These are phyloP conservation scores for Halocynthia aurantium DNA, from an alignment of 23 tunicate genomes.

Conservation along the genomic window DNA sequence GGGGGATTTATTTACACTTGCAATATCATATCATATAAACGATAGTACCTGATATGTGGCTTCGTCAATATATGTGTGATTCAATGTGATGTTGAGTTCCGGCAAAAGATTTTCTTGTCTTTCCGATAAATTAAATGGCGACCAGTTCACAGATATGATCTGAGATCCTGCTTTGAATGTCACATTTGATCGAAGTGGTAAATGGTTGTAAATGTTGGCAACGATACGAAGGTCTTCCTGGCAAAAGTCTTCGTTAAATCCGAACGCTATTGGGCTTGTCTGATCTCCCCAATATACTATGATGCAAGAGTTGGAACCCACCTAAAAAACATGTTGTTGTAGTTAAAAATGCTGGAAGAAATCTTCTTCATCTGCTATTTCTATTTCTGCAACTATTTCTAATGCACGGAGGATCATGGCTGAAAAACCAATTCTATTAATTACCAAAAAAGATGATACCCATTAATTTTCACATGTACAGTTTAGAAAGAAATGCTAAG, in stretches of 20 bases:
- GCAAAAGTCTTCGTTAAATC: conserved; percentile 18
- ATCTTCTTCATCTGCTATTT: background rate
- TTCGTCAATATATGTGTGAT: conserved; percentile 13
- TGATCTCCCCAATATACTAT: conserved; percentile 23
- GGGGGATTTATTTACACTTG: no score
- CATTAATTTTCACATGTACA: background rate
- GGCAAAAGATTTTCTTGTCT: background rate
- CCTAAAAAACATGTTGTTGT: conserved; percentile 6
- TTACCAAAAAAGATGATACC: no score
- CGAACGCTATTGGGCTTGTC: conserved; percentile 8
- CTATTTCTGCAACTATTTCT: no score
- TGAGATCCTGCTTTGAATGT: background rate
- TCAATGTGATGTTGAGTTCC: background rate
- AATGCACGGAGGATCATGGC: no score
- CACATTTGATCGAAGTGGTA: background rate
- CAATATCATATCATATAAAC: no score
- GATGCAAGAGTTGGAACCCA: conserved; percentile 5
- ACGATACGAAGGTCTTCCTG: background rate
- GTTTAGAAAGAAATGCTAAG: background rate
- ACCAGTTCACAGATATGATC: background rate
- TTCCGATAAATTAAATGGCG: background rate
- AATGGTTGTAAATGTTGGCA: background rate
- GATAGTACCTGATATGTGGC: conserved; percentile 12
- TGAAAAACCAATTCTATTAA: no score
- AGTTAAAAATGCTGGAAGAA: background rate